These are phyloP conservation scores for Origma solitaria DNA, from an alignment of 2,113 vertebrate species.

Conservation along the genomic window DNA sequence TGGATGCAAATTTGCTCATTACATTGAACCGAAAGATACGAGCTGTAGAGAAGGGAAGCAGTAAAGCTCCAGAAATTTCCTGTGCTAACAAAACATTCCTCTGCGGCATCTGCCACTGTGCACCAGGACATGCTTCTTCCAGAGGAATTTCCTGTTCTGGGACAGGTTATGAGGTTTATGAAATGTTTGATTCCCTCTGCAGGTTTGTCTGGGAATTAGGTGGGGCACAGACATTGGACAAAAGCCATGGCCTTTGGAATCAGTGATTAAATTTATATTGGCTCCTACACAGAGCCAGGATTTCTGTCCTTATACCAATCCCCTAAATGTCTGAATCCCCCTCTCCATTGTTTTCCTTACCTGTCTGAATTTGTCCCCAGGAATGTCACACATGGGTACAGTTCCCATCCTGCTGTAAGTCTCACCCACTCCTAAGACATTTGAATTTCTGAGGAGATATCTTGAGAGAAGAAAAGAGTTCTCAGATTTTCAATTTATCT, in stretches of 20 bases:
- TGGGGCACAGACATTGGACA: not conserved
- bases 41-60: not conserved
- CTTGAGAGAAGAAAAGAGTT: not conserved
- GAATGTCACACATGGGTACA: not conserved
- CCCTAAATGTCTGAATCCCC: not conserved
- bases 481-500: conserved; percentile 4
- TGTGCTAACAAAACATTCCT: not conserved
- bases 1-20: conserved; percentile 55
- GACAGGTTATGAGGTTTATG: not conserved
- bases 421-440: not conserved
- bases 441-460: not conserved
- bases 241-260: not conserved
- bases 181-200: not conserved
- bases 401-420: not conserved
- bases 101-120: not conserved
- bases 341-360: not conserved
- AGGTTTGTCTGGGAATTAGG: not conserved
- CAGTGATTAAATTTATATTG: not conserved
- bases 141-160: not conserved
- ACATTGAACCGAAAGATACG: not conserved
- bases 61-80: conserved; percentile 4
- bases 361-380: not conserved
- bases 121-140: not conserved
- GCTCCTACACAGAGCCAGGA: not conserved
- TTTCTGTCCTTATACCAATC: not conserved